Evolutionary conservation across 1,140 invertebrate genomes (phyloP).

Genomic region (Glomeris maerens): DNA sequence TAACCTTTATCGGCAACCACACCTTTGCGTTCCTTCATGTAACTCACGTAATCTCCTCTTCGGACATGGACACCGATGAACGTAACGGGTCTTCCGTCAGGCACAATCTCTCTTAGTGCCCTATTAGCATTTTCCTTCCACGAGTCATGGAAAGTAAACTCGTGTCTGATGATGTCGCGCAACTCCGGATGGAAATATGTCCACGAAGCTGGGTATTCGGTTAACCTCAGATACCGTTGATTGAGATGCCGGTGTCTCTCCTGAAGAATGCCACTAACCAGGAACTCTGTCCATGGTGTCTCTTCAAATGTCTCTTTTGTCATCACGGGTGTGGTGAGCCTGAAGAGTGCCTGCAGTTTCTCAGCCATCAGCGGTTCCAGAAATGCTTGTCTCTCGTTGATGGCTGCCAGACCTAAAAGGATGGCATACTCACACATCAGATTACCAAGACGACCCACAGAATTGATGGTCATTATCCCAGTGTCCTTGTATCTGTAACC

Average conservation of each 20-base stretch:
- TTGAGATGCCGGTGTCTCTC: neutral
- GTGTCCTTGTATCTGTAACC: too few relatives aligned
- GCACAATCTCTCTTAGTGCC: neutral
- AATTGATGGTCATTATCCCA: conserved; percentile 37
- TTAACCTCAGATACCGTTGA: neutral
- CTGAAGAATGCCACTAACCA: neutral
- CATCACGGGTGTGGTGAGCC: conserved; percentile 40
- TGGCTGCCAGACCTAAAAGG: conserved; percentile 39
- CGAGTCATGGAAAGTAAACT: conserved; percentile 4
- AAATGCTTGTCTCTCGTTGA: conserved; percentile 42
- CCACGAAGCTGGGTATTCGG: conserved; percentile 7
- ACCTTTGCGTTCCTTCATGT: conserved; percentile 26
- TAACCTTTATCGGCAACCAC: conserved; percentile 26
- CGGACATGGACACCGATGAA: conserved; percentile 45
- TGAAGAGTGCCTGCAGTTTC: conserved; percentile 39
- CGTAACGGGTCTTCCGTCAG: neutral
- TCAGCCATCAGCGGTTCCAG: conserved; percentile 40
- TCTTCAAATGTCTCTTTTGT: conserved; percentile 18
- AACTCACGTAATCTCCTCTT: conserved; percentile 41
- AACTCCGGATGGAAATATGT: conserved; percentile 9
- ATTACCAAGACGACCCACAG: conserved; percentile 45
- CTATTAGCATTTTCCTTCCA: neutral
- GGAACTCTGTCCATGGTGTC: neutral
- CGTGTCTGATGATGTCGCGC: neutral
- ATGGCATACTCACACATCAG: conserved; percentile 49